Evolutionary conservation across 2,113 vertebrate genomes (phyloP), one percentile per base, ranked within the genome.

Genomic region (Pseudorasbora parva): DNA sequence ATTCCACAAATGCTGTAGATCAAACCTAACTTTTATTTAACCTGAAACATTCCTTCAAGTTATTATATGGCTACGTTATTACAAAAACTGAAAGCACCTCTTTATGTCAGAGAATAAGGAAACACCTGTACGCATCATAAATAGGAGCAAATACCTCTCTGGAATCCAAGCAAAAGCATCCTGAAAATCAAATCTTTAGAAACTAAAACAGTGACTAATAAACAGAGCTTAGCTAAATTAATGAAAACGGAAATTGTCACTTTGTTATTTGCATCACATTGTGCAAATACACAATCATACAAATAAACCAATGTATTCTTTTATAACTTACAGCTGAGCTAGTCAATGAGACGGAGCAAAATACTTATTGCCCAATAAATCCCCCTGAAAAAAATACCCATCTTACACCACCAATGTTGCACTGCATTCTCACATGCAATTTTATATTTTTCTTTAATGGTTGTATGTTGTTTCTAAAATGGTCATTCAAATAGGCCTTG

Each of bases 141-240:
- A 62, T 62, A 68, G n/a, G 41, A 74, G 56, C 51, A 81, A 45
- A 83, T 68, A 77, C 87, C 85, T 86, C 81, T 76, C 62, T 66
- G 71, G 64, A 21, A 76, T 85, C 86, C 84, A 41, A 88, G 33
- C 78, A 72, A 86, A 62, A 85, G 81, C 8, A 83, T 86, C 45
- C 51, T 57, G 86, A 17, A 89, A 60, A 77, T 59, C 54, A 77
- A 41, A 43, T 76, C 11, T 77, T 59, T 41, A 77, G 17, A 37
- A 11, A 25, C 19, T 77, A 25, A 41, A 15, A 23, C 51, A 47
- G 5, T 33, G 25, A 33, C 73, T 56, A n/a, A 56, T 21, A 45
- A 2, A 71, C 49, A 76, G 17, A 54, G 21, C n/a, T 60, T 60
- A 62, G 4, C 56, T 62, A 62, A 78, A 60, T 33, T 17, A 60